phyloP scores from a whole-genome alignment of 1,140 invertebrate species.

The Cephus cinctus region DNA sequence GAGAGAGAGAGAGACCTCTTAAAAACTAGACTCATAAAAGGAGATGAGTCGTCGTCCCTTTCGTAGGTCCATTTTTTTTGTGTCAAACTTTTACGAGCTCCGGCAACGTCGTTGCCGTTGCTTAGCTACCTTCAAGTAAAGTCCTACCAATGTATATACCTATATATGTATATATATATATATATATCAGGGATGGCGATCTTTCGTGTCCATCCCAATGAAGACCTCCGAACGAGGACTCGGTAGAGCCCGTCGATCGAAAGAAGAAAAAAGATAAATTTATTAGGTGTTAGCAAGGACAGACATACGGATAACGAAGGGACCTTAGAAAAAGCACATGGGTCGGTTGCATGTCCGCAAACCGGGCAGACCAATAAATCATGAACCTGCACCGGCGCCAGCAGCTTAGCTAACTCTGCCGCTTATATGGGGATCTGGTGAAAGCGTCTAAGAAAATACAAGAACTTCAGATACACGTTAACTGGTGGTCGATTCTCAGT shows the following conservation, averaged over 20 bases:
- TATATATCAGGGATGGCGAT: too few relatives aligned
- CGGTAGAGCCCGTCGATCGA: not conserved
- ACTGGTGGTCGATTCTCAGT: too few relatives aligned
- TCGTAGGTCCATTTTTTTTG: conserved; percentile 23
- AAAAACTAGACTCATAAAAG: conserved; percentile 33
- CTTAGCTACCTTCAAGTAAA: too few relatives aligned
- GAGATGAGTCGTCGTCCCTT: conserved; percentile 19
- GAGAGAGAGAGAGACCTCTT: conserved; percentile 18
- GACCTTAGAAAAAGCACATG: conserved; percentile 18
- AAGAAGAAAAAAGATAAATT: conserved; percentile 18
- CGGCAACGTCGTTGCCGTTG: too few relatives aligned
- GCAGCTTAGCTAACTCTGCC: conserved; percentile 38
- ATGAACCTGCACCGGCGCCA: conserved; percentile 34
- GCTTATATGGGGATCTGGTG: conserved; percentile 28
- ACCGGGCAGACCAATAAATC: conserved; percentile 40
- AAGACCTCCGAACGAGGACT: too few relatives aligned
- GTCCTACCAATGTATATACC: too few relatives aligned
- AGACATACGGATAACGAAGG: conserved; percentile 1
- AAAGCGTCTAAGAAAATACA: conserved; percentile 15
- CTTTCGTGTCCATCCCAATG: too few relatives aligned
- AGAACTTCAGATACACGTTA: not conserved
- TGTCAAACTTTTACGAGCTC: conserved; percentile 38
- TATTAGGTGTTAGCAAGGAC: conserved; percentile 24
- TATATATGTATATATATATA: too few relatives aligned
- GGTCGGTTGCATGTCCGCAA: conserved; percentile 21